Evolutionary conservation across 1,140 invertebrate genomes (phyloP).

Genomic region (Zaprionus capensis): DNA sequence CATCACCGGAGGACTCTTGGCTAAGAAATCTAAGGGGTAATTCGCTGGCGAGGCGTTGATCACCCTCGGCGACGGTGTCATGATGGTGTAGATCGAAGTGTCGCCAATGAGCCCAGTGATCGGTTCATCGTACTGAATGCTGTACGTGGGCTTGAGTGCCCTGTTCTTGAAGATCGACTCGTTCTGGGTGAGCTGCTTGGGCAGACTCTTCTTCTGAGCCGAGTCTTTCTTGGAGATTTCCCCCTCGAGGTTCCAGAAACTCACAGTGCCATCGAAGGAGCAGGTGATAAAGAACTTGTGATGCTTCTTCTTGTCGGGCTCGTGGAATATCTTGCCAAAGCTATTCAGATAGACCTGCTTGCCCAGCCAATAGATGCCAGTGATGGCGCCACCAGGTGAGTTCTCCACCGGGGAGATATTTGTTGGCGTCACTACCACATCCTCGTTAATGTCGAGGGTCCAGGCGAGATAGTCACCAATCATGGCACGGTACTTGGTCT

Average conservation of each 20-base stretch:
- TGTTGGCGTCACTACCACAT: constrained; percentile 86
- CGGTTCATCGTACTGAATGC: constrained; percentile 85
- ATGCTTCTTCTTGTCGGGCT: constrained; percentile 81
- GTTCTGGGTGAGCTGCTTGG: constrained; percentile 85
- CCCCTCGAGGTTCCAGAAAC: constrained; percentile 89
- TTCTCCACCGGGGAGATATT: constrained; percentile 86
- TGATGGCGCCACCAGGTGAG: constrained; percentile 88
- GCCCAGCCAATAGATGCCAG: constrained; percentile 88
- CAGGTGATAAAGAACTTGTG: constrained; percentile 87
- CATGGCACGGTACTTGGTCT: constrained; percentile 87
- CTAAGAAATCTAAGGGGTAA: constrained; percentile 66
- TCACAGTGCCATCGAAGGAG: constrained; percentile 88
- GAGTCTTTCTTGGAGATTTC: constrained; percentile 28
- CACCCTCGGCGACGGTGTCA: constrained; percentile 16
- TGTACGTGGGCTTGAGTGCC: constrained; percentile 87
- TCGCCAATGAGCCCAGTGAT: constrained; percentile 81
- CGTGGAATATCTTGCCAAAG: constrained; percentile 85
- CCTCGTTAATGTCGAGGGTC: constrained; percentile 87
- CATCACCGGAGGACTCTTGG: constrained; percentile 74
- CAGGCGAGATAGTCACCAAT: constrained; percentile 88
- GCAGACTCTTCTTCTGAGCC: constrained; percentile 76
- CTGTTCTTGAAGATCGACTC: constrained; percentile 87
- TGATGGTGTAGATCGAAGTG: constrained; percentile 51
- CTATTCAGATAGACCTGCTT: constrained; percentile 86
- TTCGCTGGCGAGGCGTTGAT: constrained; percentile 53